Evolutionary conservation across 2,888 invertebrate species (phyloP).

Genomic region (Eumacrocentrus americanus): DNA sequence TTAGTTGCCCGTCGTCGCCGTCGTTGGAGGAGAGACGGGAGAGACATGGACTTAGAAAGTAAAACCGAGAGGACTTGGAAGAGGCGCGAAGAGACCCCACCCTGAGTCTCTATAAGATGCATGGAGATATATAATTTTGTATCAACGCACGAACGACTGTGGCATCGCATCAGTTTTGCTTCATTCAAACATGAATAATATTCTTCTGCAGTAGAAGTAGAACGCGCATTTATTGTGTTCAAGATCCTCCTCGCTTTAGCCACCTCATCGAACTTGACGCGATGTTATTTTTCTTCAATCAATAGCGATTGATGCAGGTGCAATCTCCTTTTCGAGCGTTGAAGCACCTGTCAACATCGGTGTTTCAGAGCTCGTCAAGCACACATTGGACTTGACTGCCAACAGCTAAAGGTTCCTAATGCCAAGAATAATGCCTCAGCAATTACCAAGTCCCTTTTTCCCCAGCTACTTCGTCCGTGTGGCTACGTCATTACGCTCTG

Average conservation of each 20-base stretch:
- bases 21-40: not conserved
- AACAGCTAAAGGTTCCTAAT: not conserved
- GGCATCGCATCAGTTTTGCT: constrained; percentile 2
- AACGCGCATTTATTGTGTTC: not conserved
- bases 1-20: not conserved
- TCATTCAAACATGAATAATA: constrained; percentile 7
- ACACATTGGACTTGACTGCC: not conserved
- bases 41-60: constrained; percentile 54
- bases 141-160: constrained; percentile 9
- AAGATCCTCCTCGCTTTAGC: not conserved
- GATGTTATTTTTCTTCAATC: not conserved
- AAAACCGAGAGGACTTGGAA: constrained; percentile 54
- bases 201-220: not conserved
- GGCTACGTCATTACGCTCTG: constrained; percentile 29
- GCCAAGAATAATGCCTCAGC: constrained; percentile 4
- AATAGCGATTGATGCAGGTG: constrained; percentile 3
- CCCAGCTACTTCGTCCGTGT: not conserved
- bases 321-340: not conserved
- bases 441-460: constrained; percentile 14
- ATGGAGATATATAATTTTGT: not conserved
- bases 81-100: constrained; percentile 54
- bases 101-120: constrained; percentile 41
- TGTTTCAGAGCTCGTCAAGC: constrained; percentile 4
- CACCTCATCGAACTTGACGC: not conserved
- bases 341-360: constrained; percentile 6